Conservation (phyloP, 1,140 invertebrate species). For the Steinernema khuongi region DNA sequence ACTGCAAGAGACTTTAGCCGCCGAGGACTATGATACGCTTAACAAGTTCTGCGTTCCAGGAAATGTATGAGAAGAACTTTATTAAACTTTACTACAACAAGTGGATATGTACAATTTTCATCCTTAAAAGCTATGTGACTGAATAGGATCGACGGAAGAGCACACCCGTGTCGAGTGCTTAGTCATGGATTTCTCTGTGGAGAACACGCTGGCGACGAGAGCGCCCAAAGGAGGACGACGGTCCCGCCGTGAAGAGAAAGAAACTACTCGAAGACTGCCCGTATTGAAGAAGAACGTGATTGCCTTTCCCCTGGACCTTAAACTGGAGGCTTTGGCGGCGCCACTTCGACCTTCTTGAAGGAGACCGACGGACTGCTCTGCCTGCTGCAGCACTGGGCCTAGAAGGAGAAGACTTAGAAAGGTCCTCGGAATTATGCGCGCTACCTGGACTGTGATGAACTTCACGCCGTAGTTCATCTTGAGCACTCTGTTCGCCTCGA, state of each 20-base stretch:
- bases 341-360: background rate
- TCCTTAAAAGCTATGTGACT: too few species aligned
- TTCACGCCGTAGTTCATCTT: conserved; percentile 30
- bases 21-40: too few species aligned
- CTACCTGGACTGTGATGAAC: conserved; percentile 39
- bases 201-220: background rate
- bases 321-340: background rate
- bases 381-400: conserved; percentile 8
- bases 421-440: background rate
- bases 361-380: conserved; percentile 1
- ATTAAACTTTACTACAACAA: too few species aligned
- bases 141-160: too few species aligned
- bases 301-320: background rate
- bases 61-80: too few species aligned
- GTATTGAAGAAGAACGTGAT: background rate
- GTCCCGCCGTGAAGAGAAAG: background rate
- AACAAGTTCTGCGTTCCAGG: too few species aligned
- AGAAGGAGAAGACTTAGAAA: background rate
- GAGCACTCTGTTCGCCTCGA: conserved; percentile 34
- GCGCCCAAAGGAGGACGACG: background rate
- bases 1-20: too few species aligned
- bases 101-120: too few species aligned
- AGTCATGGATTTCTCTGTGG: background rate
- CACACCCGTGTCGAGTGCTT: conserved; percentile 12
- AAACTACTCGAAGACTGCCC: conserved; percentile 3